phyloP scores from a whole-genome alignment of 2,888 invertebrate species.

The Rhopalosiphum nymphaeae region DNA sequence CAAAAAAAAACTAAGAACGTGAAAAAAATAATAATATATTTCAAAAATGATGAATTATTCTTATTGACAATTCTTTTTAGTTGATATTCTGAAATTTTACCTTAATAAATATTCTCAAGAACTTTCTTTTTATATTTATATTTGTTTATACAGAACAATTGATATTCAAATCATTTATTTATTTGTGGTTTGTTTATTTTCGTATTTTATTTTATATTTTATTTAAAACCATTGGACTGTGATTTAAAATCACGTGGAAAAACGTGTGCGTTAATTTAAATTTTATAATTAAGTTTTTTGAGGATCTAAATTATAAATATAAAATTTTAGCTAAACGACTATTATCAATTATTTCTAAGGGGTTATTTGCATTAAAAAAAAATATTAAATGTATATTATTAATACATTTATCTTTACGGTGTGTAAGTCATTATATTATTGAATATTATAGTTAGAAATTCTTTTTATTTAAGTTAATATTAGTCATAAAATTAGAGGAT shows the following conservation, averaged over 20 bases:
- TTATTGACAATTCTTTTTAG: slow-evolving; percentile 27
- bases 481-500: too few species aligned
- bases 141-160: neutral
- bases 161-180: slow-evolving; percentile 29
- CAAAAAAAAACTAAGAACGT: neutral
- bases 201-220: neutral
- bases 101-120: slow-evolving; percentile 18
- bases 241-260: neutral
- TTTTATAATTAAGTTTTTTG: neutral
- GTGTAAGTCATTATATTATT: neutral
- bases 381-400: neutral
- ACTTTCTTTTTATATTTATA: neutral
- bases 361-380: neutral
- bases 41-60: neutral
- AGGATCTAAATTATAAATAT: neutral
- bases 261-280: neutral
- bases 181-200: slow-evolving; percentile 22
- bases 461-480: too few species aligned
- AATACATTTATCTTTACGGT: neutral
- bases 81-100: neutral
- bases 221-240: neutral
- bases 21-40: slow-evolving; percentile 10
- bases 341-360: neutral
- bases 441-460: too few species aligned
- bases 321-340: neutral